Evolutionary conservation across 2,113 vertebrate species (phyloP), one percentile per base, ranked within the genome.

Genomic region (Terrapene triunguis): DNA sequence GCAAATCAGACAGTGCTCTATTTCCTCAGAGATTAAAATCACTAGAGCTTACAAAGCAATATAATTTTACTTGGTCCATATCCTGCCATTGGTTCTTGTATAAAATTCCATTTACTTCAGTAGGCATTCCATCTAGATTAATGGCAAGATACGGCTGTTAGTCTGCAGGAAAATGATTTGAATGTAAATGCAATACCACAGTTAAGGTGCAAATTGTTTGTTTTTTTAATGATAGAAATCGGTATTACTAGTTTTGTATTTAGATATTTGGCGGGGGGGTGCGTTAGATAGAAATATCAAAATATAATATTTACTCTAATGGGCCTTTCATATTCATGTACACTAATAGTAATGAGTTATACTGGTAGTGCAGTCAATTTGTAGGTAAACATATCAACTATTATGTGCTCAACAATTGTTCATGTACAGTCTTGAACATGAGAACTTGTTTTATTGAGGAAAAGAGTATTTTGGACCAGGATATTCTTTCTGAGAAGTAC

Each of bases 391-490:
- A 44, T 44, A 74, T 42, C n/a, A 76, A 44, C 22, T 42, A 25
- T 25, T 44, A 24, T 89, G 72, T 35, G 38, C 2, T 32, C 47
- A 80, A 50, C 21, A 38, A 1, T 1, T n/a, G 35, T 22, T 88
- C 11, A 1, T 48, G 2, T 1, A 47, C 59, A 92, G 51, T 21
- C 38, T 76, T 76, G 16, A 8, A 57, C 13, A 6, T 3, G 0
- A n/a, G 5, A 59, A 9, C 24, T 76, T 84, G 47, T 84, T 74
- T 85, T 76, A 80, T 38, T 25, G 42, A 42, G 72, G n/a, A 74
- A 72, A 72, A 76, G 72, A 38, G 24, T 76, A 44, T 76, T 24
- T 76, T 76, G 38, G 72, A 24, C 22, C 38, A 76, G 72, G 24
- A 11, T 44, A 44, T 42, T 78, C 22, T 76, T 83, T n/a, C 35